phyloP scores from a whole-genome alignment of 2,113 vertebrate species.

The Pavo muticus region DNA sequence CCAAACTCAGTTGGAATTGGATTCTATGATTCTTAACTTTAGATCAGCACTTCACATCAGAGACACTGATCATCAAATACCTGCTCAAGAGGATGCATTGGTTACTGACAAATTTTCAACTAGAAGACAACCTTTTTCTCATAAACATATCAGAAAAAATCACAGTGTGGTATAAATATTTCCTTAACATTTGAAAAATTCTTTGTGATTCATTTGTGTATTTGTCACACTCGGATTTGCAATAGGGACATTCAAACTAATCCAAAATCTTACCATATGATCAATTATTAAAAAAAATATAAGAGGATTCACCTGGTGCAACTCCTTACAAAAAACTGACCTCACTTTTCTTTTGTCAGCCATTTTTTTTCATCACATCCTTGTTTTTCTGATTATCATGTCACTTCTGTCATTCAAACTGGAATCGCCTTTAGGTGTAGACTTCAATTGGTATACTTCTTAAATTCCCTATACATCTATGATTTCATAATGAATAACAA shows the following conservation, averaged over 20 bases:
- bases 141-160: background rate
- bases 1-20: too few species aligned
- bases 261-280: background rate
- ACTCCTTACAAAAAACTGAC: background rate
- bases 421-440: background rate
- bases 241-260: background rate
- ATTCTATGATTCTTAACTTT: background rate
- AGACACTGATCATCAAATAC: background rate
- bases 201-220: background rate
- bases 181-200: background rate
- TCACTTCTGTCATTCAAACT: background rate
- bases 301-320: background rate
- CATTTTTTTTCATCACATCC: background rate
- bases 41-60: background rate
- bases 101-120: background rate
- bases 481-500: background rate
- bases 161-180: background rate
- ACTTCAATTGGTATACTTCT: accelerated
- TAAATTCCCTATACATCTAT: background rate
- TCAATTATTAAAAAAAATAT: background rate
- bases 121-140: background rate
- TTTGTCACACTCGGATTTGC: background rate
- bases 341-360: background rate
- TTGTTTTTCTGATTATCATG: background rate
- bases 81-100: background rate